Conservation (phyloP, 2,888 invertebrate genomes). For the Gandaritis pyraliata region DNA sequence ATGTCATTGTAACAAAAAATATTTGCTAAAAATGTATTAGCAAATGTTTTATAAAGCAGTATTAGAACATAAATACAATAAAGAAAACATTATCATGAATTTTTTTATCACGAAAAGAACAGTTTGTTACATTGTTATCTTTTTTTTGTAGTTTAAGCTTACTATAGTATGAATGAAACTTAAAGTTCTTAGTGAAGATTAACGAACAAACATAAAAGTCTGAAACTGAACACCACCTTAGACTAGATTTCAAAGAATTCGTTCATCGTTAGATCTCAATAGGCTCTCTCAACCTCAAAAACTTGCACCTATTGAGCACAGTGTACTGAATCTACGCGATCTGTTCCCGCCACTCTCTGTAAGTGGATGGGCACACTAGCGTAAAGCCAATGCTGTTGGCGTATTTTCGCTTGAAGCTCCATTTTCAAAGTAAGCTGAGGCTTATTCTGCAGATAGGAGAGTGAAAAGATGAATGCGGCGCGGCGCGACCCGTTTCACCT, state of each 20-base stretch:
- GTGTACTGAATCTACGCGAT: slow-evolving; percentile 51
- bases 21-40: too few species aligned
- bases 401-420: slow-evolving; percentile 57
- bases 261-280: slow-evolving; percentile 34
- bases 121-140: too few species aligned
- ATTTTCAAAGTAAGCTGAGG: slow-evolving; percentile 62
- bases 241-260: slow-evolving; percentile 14
- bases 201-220: slow-evolving; percentile 11
- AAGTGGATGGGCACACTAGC: slow-evolving; percentile 48
- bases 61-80: too few species aligned
- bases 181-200: slow-evolving; percentile 8
- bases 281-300: slow-evolving; percentile 33
- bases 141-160: not conserved
- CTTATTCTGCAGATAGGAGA: slow-evolving; percentile 60
- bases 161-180: slow-evolving; percentile 9
- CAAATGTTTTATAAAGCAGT: too few species aligned
- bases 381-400: slow-evolving; percentile 51
- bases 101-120: too few species aligned
- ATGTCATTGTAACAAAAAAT: too few species aligned
- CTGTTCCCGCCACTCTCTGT: slow-evolving; percentile 46
- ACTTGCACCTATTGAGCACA: slow-evolving; percentile 38
- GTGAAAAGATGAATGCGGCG: slow-evolving; percentile 64
- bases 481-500: slow-evolving; percentile 57
- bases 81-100: too few species aligned
- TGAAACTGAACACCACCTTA: slow-evolving; percentile 19